Evolutionary conservation across 2,113 vertebrate genomes (phyloP).

Genomic region (Telmatochromis brachygnathus): DNA sequence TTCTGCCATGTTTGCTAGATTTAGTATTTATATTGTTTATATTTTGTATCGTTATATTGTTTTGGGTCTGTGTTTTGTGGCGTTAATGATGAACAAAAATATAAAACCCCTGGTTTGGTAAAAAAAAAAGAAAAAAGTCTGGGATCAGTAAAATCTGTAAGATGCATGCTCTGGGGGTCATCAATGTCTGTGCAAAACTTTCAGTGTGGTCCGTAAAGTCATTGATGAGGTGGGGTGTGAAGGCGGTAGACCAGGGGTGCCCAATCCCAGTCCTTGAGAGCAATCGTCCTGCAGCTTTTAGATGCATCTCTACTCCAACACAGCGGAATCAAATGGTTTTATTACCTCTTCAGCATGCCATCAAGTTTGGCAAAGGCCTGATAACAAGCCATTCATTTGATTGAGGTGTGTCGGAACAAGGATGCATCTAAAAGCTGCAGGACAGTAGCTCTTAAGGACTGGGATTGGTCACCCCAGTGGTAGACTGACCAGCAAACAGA

Average conservation of each 20-base stretch:
- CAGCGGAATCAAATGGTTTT: fast-evolving
- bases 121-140: neutral
- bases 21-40: neutral
- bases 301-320: neutral
- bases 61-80: neutral
- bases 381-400: neutral
- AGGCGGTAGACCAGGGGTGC: neutral
- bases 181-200: neutral
- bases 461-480: fast-evolving
- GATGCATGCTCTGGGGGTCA: neutral
- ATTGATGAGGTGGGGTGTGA: neutral
- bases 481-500: neutral
- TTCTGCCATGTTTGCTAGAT: neutral
- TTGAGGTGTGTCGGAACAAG: fast-evolving
- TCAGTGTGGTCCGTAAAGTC: neutral
- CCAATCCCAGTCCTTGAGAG: neutral
- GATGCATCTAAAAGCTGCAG: neutral
- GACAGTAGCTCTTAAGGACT: fast-evolving
- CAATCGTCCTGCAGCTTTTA: fast-evolving
- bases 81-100: neutral
- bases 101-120: neutral
- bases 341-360: neutral
- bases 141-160: neutral
- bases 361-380: neutral
- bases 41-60: neutral